Conservation (phyloP, 2,888 invertebrate species). For the Lithodes maja region DNA sequence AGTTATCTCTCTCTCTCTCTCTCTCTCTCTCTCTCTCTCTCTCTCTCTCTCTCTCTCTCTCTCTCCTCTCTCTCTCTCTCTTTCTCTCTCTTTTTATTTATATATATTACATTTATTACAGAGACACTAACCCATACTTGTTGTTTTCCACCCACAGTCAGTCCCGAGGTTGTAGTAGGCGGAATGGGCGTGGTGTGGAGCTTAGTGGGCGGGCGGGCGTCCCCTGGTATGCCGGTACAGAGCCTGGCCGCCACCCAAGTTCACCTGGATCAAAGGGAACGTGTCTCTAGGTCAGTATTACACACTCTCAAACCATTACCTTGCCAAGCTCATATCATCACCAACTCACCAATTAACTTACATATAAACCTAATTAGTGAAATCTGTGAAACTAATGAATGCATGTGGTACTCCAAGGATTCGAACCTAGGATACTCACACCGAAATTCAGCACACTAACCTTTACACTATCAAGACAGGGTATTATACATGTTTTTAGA, state of each 20-base stretch:
- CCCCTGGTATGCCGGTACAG: constrained; percentile 39
- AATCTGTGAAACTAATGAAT: too few species aligned
- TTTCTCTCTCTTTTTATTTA: background rate
- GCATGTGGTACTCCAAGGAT: too few species aligned
- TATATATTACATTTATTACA: background rate
- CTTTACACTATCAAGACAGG: too few species aligned
- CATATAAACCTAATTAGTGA: too few species aligned
- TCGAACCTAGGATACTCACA: too few species aligned
- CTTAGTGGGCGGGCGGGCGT: constrained; percentile 33
- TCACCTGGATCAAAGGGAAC: constrained; percentile 51
- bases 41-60: background rate
- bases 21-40: background rate
- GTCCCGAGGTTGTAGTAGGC: constrained; percentile 35
- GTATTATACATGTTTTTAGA: too few species aligned
- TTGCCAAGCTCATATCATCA: too few species aligned
- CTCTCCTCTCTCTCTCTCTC: background rate
- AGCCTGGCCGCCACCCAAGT: constrained; percentile 48
- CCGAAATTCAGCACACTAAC: too few species aligned
- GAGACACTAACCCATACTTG: background rate
- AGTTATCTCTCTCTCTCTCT: background rate
- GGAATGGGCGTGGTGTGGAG: constrained; percentile 47
- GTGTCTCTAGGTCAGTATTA: background rate
- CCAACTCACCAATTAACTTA: too few species aligned
- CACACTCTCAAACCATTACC: too few species aligned
- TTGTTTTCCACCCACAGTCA: constrained; percentile 20